Percentiles rank a stretch among this genome's conserved stretches.
These are phyloP conservation scores for Parnassius apollo DNA, from an alignment of 2,888 invertebrate species.

Conservation along the genomic window DNA sequence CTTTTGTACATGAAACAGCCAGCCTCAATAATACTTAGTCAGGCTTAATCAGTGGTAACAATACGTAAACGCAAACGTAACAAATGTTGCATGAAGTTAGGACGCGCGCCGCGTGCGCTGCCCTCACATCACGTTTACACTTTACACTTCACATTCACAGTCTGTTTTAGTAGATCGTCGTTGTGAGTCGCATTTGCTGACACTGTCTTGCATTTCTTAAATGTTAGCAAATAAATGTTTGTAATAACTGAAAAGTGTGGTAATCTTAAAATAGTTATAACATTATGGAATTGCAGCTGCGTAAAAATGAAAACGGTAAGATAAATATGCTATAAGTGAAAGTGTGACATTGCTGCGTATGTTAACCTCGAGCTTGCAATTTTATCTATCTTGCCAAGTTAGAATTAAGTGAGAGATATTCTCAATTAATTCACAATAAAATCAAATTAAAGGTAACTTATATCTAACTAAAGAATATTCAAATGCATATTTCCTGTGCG, in stretches of 20 bases:
- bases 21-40: too few relatives aligned
- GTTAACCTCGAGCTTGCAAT: slow-evolving; percentile 32
- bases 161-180: slow-evolving; percentile 40
- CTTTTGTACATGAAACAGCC: too few relatives aligned
- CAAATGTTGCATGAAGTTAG: background rate
- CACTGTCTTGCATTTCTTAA: slow-evolving; percentile 26
- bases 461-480: background rate
- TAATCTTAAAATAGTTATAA: slow-evolving; percentile 27
- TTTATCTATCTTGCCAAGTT: slow-evolving; percentile 7
- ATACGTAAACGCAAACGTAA: background rate
- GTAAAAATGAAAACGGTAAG: slow-evolving; percentile 45
- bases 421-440: background rate
- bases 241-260: slow-evolving; percentile 32
- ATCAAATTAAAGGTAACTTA: background rate
- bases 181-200: slow-evolving; percentile 33
- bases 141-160: slow-evolving; percentile 1
- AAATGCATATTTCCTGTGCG: background rate
- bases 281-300: slow-evolving; percentile 52
- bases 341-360: slow-evolving; percentile 36
- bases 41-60: too few relatives aligned
- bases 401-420: background rate
- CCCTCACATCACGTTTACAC: background rate
- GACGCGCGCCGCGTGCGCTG: background rate
- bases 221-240: slow-evolving; percentile 29
- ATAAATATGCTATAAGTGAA: slow-evolving; percentile 38